These are phyloP conservation scores for Enteromius anoplus DNA, from an alignment of 2,797 vertebrate genomes.

Conservation along the genomic window DNA sequence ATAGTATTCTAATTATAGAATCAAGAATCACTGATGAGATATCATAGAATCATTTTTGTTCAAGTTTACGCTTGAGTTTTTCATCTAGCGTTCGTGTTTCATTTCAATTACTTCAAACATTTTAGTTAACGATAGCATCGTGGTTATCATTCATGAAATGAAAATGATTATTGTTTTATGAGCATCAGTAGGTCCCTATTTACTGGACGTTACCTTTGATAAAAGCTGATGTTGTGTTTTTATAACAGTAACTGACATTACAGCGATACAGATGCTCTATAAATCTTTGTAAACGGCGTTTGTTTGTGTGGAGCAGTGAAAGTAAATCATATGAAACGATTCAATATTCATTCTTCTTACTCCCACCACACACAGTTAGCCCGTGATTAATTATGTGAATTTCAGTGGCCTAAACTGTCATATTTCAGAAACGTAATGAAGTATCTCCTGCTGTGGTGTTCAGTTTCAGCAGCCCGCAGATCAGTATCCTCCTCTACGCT, in stretches of 20 bases:
- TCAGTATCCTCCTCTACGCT: constrained; percentile 90
- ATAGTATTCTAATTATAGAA: neutral
- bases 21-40: too few species aligned
- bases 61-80: neutral
- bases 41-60: neutral
- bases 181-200: neutral
- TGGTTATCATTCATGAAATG: neutral
- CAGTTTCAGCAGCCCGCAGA: constrained; percentile 92
- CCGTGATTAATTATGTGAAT: constrained; percentile 18
- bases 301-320: constrained; percentile 20
- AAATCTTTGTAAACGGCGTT: neutral
- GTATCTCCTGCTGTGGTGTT: constrained; percentile 26
- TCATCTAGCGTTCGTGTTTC: neutral
- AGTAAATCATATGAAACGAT: constrained; percentile 24
- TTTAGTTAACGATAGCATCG: neutral
- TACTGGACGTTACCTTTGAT: neutral
- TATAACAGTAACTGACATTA: neutral
- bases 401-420: constrained; percentile 3
- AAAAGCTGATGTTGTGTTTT: neutral
- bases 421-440: constrained; percentile 37
- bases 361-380: neutral
- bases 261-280: neutral
- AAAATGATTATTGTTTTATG: neutral
- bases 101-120: neutral
- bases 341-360: constrained; percentile 3